phyloP scores from a whole-genome alignment of 1,140 invertebrate species.

The Bombus sylvicola region DNA sequence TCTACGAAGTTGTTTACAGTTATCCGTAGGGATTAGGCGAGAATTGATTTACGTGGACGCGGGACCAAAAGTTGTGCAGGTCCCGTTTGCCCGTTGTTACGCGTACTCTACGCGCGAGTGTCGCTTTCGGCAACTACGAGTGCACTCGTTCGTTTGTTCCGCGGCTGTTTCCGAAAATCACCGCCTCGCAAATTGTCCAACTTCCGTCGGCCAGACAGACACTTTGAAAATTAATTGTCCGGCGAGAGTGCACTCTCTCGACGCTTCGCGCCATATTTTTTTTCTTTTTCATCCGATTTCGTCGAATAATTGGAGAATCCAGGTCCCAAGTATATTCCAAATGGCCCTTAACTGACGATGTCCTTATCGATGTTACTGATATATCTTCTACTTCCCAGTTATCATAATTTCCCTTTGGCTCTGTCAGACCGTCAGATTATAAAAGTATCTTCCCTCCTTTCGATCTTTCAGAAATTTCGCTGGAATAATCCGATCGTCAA shows the following conservation, averaged over 20 bases:
- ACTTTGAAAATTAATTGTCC: constrained; percentile 11
- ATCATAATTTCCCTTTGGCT: too few species aligned
- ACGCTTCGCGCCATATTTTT: not conserved
- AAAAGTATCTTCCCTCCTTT: too few species aligned
- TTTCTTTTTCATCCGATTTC: not conserved
- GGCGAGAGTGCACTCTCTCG: not conserved
- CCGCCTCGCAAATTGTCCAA: constrained; percentile 11
- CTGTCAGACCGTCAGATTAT: too few species aligned
- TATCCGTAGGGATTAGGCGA: not conserved
- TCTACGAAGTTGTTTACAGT: not conserved
- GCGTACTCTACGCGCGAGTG: not conserved
- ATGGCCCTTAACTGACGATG: too few species aligned
- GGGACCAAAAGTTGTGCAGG: not conserved
- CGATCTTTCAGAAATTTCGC: not conserved
- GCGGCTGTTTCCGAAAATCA: not conserved
- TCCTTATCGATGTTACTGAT: too few species aligned
- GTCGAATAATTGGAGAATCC: too few species aligned
- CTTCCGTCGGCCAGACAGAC: not conserved
- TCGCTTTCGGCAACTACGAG: not conserved
- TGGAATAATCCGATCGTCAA: not conserved
- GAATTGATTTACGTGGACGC: constrained; percentile 11
- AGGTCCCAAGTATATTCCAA: too few species aligned
- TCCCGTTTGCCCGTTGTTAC: constrained; percentile 22
- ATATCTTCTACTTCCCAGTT: too few species aligned
- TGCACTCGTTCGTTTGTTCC: constrained; percentile 20